Evolutionary conservation across 1,140 invertebrate species (phyloP).

Genomic region (Thaumetopoea pityocampa): DNA sequence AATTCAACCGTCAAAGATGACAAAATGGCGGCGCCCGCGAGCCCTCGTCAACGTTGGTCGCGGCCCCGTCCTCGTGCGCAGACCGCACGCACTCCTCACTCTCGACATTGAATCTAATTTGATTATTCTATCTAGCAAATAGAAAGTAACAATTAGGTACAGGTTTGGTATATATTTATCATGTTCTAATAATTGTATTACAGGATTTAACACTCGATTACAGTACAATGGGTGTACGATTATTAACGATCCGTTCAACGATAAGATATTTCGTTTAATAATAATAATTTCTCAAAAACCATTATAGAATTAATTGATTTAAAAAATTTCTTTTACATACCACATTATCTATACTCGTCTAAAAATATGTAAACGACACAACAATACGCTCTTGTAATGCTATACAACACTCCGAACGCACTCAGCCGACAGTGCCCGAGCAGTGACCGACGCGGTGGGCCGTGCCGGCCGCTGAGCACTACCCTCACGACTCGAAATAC

Average conservation of each 20-base stretch:
- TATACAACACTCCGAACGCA: constrained; percentile 51
- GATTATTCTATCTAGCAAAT: constrained; percentile 75
- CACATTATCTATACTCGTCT: constrained; percentile 55
- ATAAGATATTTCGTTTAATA: constrained; percentile 58
- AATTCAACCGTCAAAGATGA: constrained; percentile 5
- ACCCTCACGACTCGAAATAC: constrained; percentile 52
- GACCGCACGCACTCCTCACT: constrained; percentile 57
- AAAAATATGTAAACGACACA: constrained; percentile 68
- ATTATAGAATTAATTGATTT: constrained; percentile 34
- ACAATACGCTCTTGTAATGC: constrained; percentile 55
- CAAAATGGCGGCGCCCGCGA: constrained; percentile 1
- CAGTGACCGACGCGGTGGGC: no score
- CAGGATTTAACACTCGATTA: constrained; percentile 56
- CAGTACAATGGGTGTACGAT: constrained; percentile 62
- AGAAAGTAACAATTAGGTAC: constrained; percentile 75
- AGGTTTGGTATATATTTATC: constrained; percentile 57
- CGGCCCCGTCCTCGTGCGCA: constrained; percentile 28
- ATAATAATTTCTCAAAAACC: constrained; percentile 64
- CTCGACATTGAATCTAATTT: constrained; percentile 69
- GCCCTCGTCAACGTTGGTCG: constrained; percentile 11
- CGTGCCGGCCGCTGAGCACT: no score
- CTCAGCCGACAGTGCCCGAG: constrained; percentile 61
- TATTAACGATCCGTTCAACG: constrained; percentile 62
- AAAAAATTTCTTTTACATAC: constrained; percentile 45
- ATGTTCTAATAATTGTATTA: constrained; percentile 55